phyloP scores from a whole-genome alignment of 2,113 vertebrate species.

The Rhipidura dahli region DNA sequence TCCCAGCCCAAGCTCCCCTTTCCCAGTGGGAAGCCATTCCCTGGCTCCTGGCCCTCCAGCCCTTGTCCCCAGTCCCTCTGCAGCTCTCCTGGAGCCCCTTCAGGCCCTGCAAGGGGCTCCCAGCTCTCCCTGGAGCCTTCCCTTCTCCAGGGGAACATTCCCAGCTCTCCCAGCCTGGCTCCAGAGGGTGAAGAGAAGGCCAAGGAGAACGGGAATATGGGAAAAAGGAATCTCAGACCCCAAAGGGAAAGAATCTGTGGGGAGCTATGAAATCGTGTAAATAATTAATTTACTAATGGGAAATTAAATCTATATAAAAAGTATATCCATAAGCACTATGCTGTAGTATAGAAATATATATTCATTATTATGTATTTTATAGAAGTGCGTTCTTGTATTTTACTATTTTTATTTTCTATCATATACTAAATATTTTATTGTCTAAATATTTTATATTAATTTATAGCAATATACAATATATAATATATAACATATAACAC shows the following conservation, averaged over 20 bases:
- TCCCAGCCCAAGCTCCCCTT: not conserved
- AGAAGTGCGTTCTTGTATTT: not conserved
- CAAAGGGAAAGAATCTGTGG: not conserved
- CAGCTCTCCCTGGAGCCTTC: not conserved
- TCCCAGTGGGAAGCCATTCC: not conserved
- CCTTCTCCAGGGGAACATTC: not conserved
- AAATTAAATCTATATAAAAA: not conserved
- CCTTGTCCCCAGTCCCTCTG: not conserved
- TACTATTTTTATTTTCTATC: not conserved
- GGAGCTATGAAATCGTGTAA: rapidly evolving
- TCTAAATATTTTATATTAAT: not conserved
- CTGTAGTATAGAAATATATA: not conserved
- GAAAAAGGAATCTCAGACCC: not conserved
- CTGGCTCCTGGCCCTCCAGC: not conserved
- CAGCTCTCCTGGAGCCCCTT: not conserved
- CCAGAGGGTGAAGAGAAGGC: not conserved
- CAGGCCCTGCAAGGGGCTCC: not conserved
- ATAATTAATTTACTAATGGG: not conserved
- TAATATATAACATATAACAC: not conserved
- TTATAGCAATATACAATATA: not conserved
- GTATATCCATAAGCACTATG: not conserved
- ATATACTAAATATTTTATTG: not conserved
- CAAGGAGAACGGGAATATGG: not conserved
- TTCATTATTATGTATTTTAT: too few species aligned
- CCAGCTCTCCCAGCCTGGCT: not conserved